Evolutionary conservation across 2,888 invertebrate genomes (phyloP).

Genomic region (Epinotia ramella): DNA sequence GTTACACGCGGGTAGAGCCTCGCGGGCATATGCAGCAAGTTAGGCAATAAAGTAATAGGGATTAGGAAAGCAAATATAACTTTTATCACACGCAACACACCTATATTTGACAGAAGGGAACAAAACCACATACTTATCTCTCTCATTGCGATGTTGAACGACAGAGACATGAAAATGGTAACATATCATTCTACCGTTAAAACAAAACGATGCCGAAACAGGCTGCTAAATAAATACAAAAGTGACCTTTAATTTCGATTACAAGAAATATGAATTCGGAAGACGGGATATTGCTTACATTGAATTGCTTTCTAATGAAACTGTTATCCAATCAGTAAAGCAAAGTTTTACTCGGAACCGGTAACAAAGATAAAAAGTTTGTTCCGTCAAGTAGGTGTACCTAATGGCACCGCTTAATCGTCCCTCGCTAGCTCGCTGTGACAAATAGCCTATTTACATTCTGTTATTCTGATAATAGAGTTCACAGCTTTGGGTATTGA

Average conservation of each 20-base stretch:
- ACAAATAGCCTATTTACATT: conserved; percentile 71
- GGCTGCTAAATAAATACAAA: conserved; percentile 2
- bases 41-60: too few species aligned
- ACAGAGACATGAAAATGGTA: too few species aligned
- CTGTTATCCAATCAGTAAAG: conserved; percentile 43
- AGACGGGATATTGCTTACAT: conserved; percentile 14
- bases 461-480: conserved; percentile 58
- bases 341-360: conserved; percentile 40
- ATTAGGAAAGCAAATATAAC: too few species aligned
- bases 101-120: too few species aligned
- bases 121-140: too few species aligned
- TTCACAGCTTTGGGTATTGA: conserved; percentile 55
- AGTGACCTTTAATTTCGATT: not conserved
- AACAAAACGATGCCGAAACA: not conserved
- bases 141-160: too few species aligned
- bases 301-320: conserved; percentile 31
- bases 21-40: too few species aligned
- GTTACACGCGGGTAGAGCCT: too few species aligned
- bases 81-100: too few species aligned
- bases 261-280: conserved; percentile 29
- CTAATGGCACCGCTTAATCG: conserved; percentile 63
- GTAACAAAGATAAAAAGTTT: conserved; percentile 53
- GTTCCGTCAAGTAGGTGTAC: conserved; percentile 49
- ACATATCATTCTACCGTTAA: not conserved
- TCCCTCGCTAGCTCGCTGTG: conserved; percentile 56